Base-by-base conservation (phyloP, 2,888 invertebrate genomes). In the Dendrolimus houi region DNA sequence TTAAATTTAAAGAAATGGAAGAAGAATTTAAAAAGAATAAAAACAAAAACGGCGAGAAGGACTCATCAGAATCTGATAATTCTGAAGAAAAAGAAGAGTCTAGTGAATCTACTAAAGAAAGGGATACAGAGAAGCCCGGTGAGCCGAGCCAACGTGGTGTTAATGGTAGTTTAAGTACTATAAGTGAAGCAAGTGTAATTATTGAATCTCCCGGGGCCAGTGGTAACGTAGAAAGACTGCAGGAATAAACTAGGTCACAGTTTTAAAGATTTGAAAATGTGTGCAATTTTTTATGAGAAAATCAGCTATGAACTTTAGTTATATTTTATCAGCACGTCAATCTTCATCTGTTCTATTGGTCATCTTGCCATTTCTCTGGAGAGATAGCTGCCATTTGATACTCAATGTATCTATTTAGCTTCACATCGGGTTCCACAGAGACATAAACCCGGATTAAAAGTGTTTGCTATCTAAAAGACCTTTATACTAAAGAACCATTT, bases 1-100 rank as follows among this genome's bases (percentile, higher is more conserved):
- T 96, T 59, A 96, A 96, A 77, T 97, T 96, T 75, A 94, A 95
- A 87, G 96, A 97, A 83, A 95, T 96, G 94, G 96, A 96, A 81
- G 95, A 95, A 64, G 94, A 96, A 82, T 93, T 95, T 85, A 93
- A 92, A 59, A 93, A 94, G 71, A 95, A 95, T 65, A 93, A 94
- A 64, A 93, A 92, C 68, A 87, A 90, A 66, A 74, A 81, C 56
- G 65, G 64, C 1, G 61, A 58, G 0, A 47, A 47, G 12, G 47
- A 47, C 29, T 71, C 66, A 1, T 60, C 77, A 57, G 77, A 84
- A 58, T 81, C 84, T 6, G 69, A 70, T 8, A 80, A 79, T 53
- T 69, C 74, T 14, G 64, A 79, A 59, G 78, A 82, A 62, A 70
- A 67, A 58, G 75, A 78, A 57, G 79, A 72, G 63, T 79, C 79